Conservation (phyloP, 2,113 vertebrate genomes). For the Xiphorhynchus elegans region DNA sequence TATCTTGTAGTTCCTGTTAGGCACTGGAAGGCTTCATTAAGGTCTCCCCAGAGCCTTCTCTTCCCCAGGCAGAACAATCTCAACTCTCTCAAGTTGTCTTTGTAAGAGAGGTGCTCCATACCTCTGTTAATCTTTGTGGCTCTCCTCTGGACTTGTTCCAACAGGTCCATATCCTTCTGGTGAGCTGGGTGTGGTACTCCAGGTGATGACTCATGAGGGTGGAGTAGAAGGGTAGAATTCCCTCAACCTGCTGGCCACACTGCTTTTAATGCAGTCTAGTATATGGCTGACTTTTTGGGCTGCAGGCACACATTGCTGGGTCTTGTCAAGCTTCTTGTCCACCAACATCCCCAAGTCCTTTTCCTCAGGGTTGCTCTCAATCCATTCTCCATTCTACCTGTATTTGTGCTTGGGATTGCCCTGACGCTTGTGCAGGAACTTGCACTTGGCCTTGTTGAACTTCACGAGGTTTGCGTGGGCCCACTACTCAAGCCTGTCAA, state of each 20-base stretch:
- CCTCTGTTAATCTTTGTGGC: background rate
- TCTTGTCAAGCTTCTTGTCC: background rate
- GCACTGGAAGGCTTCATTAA: background rate
- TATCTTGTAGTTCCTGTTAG: background rate
- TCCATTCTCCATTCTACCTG: background rate
- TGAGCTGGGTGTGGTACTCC: background rate
- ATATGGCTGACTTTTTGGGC: background rate
- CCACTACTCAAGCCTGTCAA: background rate
- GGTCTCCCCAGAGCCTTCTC: background rate
- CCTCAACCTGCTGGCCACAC: fast-evolving
- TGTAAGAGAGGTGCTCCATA: background rate
- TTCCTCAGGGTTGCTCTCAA: background rate
- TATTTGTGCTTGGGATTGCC: background rate
- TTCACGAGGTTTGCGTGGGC: background rate
- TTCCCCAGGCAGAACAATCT: background rate
- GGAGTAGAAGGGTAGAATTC: background rate
- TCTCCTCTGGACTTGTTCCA: background rate
- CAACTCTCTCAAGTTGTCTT: background rate
- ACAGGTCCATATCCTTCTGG: background rate
- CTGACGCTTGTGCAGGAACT: background rate
- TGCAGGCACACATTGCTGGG: background rate
- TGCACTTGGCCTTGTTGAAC: background rate
- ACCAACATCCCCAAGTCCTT: background rate
- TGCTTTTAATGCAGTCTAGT: background rate
- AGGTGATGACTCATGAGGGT: background rate